Percentiles rank a stretch among this genome's conserved stretches.
phyloP scores from a whole-genome alignment of 2,797 vertebrate genomes.

The Paratrypauchen microcephalus region DNA sequence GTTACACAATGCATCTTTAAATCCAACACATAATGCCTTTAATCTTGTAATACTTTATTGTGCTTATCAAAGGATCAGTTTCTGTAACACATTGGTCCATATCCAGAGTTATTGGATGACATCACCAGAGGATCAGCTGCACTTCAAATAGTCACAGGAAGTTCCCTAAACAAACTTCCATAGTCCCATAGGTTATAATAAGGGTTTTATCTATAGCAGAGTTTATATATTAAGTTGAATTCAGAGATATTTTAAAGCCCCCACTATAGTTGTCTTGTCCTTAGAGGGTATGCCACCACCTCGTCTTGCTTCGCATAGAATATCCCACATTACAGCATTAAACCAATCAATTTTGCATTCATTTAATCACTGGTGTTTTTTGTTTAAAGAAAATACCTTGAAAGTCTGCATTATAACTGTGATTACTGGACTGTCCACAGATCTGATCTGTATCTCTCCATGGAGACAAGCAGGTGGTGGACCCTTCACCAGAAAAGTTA shows the following conservation, averaged over 20 bases:
- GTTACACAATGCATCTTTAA: not conserved
- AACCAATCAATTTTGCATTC: no score
- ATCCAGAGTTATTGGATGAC: slow-evolving; percentile 13
- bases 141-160: slow-evolving; percentile 21
- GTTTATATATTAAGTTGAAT: not conserved
- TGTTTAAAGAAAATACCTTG: no score
- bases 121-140: slow-evolving; percentile 24
- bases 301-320: no score
- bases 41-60: not conserved
- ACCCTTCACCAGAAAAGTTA: no score
- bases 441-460: no score
- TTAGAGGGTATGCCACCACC: no score
- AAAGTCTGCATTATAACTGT: no score
- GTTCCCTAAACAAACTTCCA: not conserved
- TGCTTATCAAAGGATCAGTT: not conserved
- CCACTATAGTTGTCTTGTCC: no score
- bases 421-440: no score
- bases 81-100: not conserved
- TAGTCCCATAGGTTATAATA: not conserved
- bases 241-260: not conserved
- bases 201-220: not conserved
- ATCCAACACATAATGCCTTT: not conserved
- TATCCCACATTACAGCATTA: no score
- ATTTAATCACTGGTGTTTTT: no score
- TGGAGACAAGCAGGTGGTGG: no score